Percentiles rank a stretch among this genome's conserved stretches.
Conservation (phyloP, 2,113 vertebrate species). For the Pseudolaguvia tuberculata region DNA sequence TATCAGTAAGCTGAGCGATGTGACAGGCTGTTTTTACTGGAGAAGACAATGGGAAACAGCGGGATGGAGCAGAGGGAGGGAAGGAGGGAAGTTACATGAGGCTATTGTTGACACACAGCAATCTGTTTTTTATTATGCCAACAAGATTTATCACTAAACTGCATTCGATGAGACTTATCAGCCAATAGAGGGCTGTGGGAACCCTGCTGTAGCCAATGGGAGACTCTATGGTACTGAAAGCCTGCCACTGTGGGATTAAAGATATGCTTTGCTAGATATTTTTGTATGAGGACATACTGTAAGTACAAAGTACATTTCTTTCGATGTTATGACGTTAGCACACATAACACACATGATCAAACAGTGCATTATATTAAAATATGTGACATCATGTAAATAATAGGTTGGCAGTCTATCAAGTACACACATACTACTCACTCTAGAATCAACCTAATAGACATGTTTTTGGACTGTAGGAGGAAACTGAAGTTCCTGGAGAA, state of each 20-base stretch:
- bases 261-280: slow-evolving; percentile 59
- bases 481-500: too few relatives aligned
- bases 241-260: slow-evolving; percentile 48
- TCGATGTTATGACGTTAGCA: slow-evolving; percentile 13
- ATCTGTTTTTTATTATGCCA: slow-evolving; percentile 58
- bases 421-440: too few relatives aligned
- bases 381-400: background rate
- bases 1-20: slow-evolving; percentile 60
- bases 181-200: slow-evolving; percentile 64
- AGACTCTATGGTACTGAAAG: slow-evolving; percentile 47
- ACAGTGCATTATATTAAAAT: background rate
- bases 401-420: too few relatives aligned
- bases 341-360: background rate
- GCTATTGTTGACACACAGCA: slow-evolving; percentile 60
- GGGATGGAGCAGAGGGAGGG: slow-evolving; percentile 40
- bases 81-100: slow-evolving; percentile 47
- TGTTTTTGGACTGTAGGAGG: too few relatives aligned
- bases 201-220: slow-evolving; percentile 50
- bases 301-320: slow-evolving; percentile 60
- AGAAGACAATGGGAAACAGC: slow-evolving; percentile 64
- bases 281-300: slow-evolving; percentile 45
- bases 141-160: slow-evolving; percentile 51
- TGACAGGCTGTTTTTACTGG: slow-evolving; percentile 64
- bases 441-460: too few relatives aligned
- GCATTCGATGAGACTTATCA: slow-evolving; percentile 15